These are phyloP conservation scores for Cyanoramphus novaezelandiae DNA, from an alignment of 2,113 vertebrate genomes.

Conservation along the genomic window DNA sequence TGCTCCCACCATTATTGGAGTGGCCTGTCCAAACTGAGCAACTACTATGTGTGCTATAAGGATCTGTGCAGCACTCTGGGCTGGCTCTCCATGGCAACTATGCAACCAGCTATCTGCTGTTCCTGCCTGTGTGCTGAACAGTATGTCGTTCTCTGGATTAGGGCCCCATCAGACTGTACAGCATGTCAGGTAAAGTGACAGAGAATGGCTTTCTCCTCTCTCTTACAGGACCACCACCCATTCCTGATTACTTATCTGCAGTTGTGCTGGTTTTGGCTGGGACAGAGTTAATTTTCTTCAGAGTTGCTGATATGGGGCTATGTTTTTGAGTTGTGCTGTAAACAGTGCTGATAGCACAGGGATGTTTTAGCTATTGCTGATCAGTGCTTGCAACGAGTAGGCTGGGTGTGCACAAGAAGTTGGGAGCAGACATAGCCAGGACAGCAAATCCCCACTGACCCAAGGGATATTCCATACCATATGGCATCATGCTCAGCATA, in stretches of 20 bases:
- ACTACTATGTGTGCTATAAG: accelerated
- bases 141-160: neutral
- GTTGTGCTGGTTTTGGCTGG: neutral
- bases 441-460: neutral
- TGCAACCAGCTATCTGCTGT: neutral
- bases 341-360: neutral
- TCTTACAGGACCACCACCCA: neutral
- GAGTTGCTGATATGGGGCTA: neutral
- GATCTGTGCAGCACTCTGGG: neutral
- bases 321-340: neutral
- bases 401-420: neutral
- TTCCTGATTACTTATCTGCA: neutral
- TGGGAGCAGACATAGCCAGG: neutral
- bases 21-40: neutral
- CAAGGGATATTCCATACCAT: neutral
- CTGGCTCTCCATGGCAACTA: neutral
- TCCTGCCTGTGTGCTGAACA: neutral
- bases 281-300: neutral
- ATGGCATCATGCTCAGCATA: neutral
- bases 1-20: neutral
- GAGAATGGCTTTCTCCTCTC: neutral
- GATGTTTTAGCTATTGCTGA: neutral
- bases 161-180: neutral
- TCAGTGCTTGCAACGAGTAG: neutral
- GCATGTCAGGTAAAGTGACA: neutral